These are phyloP conservation scores for Sciurus vulgaris DNA, from an alignment of 2,797 vertebrate genomes.

Conservation along the genomic window DNA sequence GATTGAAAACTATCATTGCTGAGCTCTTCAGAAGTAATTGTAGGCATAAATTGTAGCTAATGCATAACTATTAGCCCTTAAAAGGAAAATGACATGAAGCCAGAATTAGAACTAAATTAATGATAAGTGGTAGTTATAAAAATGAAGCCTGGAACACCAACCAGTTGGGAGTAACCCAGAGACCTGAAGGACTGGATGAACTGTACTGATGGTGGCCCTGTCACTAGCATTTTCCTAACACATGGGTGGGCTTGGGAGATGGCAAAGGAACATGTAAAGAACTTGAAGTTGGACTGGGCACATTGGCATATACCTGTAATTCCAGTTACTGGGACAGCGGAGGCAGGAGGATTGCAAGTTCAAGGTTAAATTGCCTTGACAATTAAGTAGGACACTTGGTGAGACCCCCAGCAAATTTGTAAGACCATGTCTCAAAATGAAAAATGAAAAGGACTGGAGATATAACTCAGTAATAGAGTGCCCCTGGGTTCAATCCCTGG, in stretches of 20 bases:
- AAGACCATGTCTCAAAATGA: background rate
- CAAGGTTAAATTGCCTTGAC: background rate
- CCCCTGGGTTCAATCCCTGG: background rate
- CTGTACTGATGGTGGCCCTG: background rate
- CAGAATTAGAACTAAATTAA: slow-evolving; percentile 65
- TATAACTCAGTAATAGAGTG: too few relatives aligned
- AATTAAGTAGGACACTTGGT: background rate
- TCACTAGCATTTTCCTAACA: background rate
- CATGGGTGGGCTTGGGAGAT: background rate
- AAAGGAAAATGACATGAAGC: slow-evolving; percentile 70
- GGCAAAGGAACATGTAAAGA: background rate
- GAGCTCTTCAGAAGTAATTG: slow-evolving; percentile 75
- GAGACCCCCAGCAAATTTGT: background rate
- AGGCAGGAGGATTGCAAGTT: background rate
- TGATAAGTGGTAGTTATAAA: slow-evolving; percentile 74
- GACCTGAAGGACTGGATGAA: background rate
- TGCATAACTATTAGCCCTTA: slow-evolving; percentile 73
- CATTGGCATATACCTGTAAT: too few relatives aligned
- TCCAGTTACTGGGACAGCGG: background rate
- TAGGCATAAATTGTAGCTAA: slow-evolving; percentile 78
- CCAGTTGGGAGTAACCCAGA: slow-evolving; percentile 33
- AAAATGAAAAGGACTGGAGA: background rate
- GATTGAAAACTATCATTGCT: slow-evolving; percentile 71
- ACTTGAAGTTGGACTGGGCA: background rate
- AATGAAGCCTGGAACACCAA: slow-evolving; percentile 38